Evolutionary conservation across 2,888 invertebrate species (phyloP), one percentile per base, ranked within the genome.

Genomic region (Clostera curtula): DNA sequence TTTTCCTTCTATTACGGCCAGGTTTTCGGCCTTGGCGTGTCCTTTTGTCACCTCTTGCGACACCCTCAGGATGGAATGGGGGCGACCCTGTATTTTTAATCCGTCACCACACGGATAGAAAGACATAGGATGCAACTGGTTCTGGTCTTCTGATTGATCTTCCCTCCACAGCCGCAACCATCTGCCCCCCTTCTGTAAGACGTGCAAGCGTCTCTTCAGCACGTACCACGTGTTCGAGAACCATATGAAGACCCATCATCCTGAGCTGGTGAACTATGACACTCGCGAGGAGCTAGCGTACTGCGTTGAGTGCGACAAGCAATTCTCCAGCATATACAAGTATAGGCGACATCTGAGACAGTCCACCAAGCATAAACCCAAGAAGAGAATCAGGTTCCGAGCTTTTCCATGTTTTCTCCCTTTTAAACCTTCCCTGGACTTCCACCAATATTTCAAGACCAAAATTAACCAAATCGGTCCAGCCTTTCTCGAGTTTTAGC

Each of bases 261-360:
- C 56, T 0, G 50, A 58, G 3, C 4, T 31, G 3, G 5, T 19
- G 0, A 10, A 15, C 0, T 19, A 15, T 1, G 40, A 43, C 5
- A 17, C 23, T 0, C 21, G 16, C 6, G 40, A 51, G 1, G 71
- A 73, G 18, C 25, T 59, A 5, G 53, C 64, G 0, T 74, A 73
- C 31, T 76, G 77, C 21, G 74, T 76, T 0, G 77, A 76, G 27
- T 77, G 77, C 10, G 64, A 76, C 23, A 54, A 50, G 2, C 65
- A 63, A 15, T 77, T 61, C 29, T 21, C 38, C 0, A 64, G 60
- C 6, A 31, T 61, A 0, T 42, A 46, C 16, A 56, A 60, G 6
- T 76, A 70, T 28, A 52, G 47, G 16, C 41, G 50, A 0, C 77
- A 76, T 29, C 31, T 77, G 2, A 44, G 49, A 2, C 57, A 56